Conservation (phyloP, 2,888 invertebrate species). For the Dicyrtomina minuta region DNA sequence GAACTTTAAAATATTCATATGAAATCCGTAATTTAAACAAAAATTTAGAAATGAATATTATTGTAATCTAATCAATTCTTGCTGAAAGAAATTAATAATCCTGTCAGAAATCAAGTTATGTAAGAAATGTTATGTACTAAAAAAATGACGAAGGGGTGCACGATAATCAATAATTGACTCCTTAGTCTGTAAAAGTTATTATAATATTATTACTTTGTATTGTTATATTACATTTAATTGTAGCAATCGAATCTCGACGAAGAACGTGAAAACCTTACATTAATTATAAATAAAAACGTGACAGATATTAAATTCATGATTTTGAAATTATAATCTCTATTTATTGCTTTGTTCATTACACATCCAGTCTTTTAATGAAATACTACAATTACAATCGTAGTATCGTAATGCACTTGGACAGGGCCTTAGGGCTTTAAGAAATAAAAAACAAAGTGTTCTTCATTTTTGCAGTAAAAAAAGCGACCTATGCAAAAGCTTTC, state of each 20-base stretch:
- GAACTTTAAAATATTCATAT: background rate
- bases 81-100: constrained; percentile 11
- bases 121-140: background rate
- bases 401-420: background rate
- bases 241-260: constrained; percentile 21
- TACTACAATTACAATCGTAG: background rate
- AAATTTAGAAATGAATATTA: no score
- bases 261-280: constrained; percentile 17
- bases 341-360: no score
- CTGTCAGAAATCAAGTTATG: background rate
- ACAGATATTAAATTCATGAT: background rate
- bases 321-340: background rate
- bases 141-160: background rate
- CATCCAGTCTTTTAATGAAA: no score
- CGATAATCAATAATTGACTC: constrained; percentile 20
- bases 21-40: no score
- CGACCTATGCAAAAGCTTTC: no score
- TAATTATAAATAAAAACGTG: constrained; percentile 14
- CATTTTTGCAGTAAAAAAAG: no score
- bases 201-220: constrained; percentile 29
- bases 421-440: no score
- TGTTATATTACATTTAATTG: constrained; percentile 22
- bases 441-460: no score
- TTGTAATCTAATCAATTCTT: no score
- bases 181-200: constrained; percentile 18